Conservation (phyloP, 2,113 vertebrate species). For the Phycodurus eques region DNA sequence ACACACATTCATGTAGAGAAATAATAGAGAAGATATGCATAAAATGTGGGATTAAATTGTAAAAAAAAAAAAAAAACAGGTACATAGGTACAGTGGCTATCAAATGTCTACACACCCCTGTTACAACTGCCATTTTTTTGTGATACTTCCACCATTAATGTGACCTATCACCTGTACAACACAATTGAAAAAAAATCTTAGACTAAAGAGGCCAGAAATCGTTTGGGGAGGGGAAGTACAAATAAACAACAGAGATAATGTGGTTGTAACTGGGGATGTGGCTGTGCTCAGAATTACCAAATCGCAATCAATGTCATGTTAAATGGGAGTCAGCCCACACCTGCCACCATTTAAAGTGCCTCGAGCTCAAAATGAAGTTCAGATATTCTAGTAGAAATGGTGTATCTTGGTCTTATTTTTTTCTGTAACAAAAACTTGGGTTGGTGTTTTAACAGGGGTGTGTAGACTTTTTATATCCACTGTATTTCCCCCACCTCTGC, state of each 20-base stretch:
- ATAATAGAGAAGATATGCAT: background rate
- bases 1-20: conserved; percentile 5
- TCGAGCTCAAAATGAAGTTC: background rate
- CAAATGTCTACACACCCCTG: background rate
- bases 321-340: too few relatives aligned
- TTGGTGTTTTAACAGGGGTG: background rate
- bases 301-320: too few relatives aligned
- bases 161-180: too few relatives aligned
- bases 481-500: background rate
- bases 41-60: background rate
- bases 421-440: background rate
- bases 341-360: background rate
- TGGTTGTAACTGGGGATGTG: too few relatives aligned
- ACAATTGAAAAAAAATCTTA: too few relatives aligned
- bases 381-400: background rate
- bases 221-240: too few relatives aligned
- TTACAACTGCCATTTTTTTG: background rate
- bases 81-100: background rate
- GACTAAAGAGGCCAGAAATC: too few relatives aligned
- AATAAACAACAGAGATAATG: too few relatives aligned
- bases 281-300: too few relatives aligned
- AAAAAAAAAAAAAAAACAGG: background rate
- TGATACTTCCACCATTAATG: too few relatives aligned
- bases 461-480: background rate
- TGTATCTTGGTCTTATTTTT: background rate